Evolutionary conservation across 2,888 invertebrate species (phyloP), one percentile per base, ranked within the genome.

Genomic region (Mythimna lalbum): DNA sequence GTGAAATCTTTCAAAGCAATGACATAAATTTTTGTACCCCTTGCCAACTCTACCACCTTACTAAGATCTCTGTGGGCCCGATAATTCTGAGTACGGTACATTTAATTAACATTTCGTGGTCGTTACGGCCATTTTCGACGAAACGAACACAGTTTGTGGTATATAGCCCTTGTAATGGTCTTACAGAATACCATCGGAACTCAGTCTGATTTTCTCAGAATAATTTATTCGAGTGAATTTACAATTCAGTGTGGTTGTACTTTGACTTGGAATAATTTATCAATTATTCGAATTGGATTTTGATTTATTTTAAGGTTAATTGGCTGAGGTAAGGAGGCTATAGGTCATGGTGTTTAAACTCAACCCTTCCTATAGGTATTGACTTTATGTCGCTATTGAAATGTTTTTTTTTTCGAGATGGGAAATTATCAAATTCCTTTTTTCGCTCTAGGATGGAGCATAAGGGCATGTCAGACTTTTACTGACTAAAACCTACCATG

Each of bases 1-100:
- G n/a, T n/a, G n/a, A n/a, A n/a, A n/a, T n/a, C n/a, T n/a, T n/a
- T n/a, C n/a, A n/a, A n/a, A n/a, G n/a, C n/a, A n/a, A n/a, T n/a
- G 5, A 4, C 31, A 39, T 39, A 12, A 12, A 59, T 4, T 33
- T 60, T 50, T 14, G 1, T 9, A 47, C 17, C 27, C 56, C 17
- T 56, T 61, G 27, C 36, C 43, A 19, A 7, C 39, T 23, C 55
- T 3, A 60, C 27, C 10, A 72, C 17, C 19, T 72, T 73, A 56
- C 61, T 19, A 56, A 57, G 73, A 49, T 50, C 5, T 50, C 76
- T 68, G 68, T 67, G 67, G 53, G 21, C 36, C 12, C 55, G 52
- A 65, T 67, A 70, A 80, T 80, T 78, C 76, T 76, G 66, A 71
- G 77, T 78, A 81, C 78, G 77, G 77, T 81, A 78, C 77, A 81